Evolutionary conservation across 2,113 vertebrate species (phyloP), one percentile per base, ranked within the genome.

Genomic region (Oryzias melastigma): DNA sequence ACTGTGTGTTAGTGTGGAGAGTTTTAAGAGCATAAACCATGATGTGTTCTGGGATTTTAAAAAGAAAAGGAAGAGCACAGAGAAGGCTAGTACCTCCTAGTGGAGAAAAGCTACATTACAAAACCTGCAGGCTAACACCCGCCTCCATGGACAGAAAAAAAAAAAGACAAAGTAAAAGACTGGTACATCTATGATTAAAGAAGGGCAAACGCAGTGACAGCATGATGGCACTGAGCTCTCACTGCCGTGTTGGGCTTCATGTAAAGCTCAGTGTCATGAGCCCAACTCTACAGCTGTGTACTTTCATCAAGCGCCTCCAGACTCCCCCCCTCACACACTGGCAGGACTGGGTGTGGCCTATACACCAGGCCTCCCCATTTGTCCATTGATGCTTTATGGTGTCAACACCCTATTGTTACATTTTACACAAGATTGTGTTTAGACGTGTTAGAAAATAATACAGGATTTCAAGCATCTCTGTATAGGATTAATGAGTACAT

Each of bases 301-400:
- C 87, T 92, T 92, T 92, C 90, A 92, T 93, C 92, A 93, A 90
- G 60, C 86, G 83, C 82, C 90, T 88, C 82, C 61, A 74, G 81
- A 80, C 86, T 83, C 88, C 88, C 78, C 85, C 72, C 85, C 73
- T 71, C 64, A 80, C 91, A 93, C 90, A 92, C 89, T 90, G 89
- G 88, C 89, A 88, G 77, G 85, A 90, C 86, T 52, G 62, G 63
- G 64, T 63, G 62, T 10, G n/a, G 46, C 71, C 79, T 52, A 1
- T 43, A 60, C 58, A 51, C 27, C 27, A 54, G 61, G 61, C 41
- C 57, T 54, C 49, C 71, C 71, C 68, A 55, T 68, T 69, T 62
- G 80, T 87, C 87, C 81, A 14, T 13, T 68, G 81, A 73, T 84
- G 78, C 75, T 62, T 25, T 42, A 25, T 75, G 18, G 45, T 66